Evolutionary conservation across 2,797 vertebrate genomes (phyloP).

Genomic region (Heterohyrax brucei): DNA sequence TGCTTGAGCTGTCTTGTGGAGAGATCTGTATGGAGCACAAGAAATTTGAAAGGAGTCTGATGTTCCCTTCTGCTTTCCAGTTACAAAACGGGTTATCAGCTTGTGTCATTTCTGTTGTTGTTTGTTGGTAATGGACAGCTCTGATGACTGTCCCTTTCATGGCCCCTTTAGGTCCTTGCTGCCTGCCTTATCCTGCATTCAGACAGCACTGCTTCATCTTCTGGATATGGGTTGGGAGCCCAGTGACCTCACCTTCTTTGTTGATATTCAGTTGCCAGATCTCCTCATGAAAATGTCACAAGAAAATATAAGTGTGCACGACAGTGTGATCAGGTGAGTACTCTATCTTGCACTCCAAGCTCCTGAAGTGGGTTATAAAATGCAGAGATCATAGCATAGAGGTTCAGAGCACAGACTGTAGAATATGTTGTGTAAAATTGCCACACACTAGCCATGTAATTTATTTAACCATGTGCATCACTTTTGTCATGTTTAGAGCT

Average conservation of each 20-base stretch:
- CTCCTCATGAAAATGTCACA: conserved; percentile 97
- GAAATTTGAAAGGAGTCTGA: background rate
- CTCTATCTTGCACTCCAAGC: no score
- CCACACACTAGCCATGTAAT: background rate
- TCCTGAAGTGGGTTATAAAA: background rate
- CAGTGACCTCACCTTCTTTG: conserved; percentile 95
- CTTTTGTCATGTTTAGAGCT: conserved; percentile 58
- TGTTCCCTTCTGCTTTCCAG: background rate
- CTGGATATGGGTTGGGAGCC: conserved; percentile 98
- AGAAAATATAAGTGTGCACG: conserved; percentile 98
- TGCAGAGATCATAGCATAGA: rapidly evolving
- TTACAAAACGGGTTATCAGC: background rate
- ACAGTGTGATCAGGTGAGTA: conserved; percentile 96
- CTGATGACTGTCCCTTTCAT: background rate
- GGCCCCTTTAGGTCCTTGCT: conserved; percentile 93
- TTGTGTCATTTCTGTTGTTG: background rate
- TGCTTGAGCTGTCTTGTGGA: conserved; percentile 11
- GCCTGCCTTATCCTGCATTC: conserved; percentile 97
- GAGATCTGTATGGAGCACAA: background rate
- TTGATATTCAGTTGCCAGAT: conserved; percentile 95
- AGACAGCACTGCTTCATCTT: conserved; percentile 97
- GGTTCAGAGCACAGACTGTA: background rate
- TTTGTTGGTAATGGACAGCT: background rate
- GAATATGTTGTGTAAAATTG: background rate
- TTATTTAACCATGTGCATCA: background rate